Conservation (phyloP, 1,140 invertebrate genomes). For the Drosophila subpulchrella region DNA sequence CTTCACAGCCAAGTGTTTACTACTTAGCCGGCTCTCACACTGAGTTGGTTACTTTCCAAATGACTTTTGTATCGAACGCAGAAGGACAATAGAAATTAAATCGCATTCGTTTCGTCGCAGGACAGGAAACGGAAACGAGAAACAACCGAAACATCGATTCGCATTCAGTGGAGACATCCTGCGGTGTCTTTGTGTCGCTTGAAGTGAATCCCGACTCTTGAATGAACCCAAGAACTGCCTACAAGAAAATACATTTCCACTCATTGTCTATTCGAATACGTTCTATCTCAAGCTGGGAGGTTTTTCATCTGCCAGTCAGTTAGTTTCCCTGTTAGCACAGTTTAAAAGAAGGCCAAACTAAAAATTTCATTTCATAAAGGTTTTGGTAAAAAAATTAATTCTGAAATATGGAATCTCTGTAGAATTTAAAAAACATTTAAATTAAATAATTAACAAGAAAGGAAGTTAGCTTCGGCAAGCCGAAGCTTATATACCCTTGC, state of each 20-base stretch:
- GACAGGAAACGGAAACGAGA: slow-evolving; percentile 74
- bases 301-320: slow-evolving; percentile 45
- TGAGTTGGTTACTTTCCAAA: slow-evolving; percentile 38
- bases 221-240: slow-evolving; percentile 55
- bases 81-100: slow-evolving; percentile 68
- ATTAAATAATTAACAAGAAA: no score
- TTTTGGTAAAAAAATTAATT: no score
- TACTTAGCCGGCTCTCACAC: slow-evolving; percentile 51
- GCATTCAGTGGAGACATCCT: slow-evolving; percentile 41
- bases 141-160: slow-evolving; percentile 22
- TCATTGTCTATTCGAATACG: slow-evolving; percentile 51
- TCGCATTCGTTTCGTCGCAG: slow-evolving; percentile 69
- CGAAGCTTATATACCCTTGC: no score
- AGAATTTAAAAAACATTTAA: no score
- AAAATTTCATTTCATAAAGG: no score
- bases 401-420: no score
- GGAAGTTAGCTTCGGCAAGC: no score
- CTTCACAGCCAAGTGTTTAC: slow-evolving; percentile 66
- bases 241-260: slow-evolving; percentile 43
- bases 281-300: slow-evolving; percentile 60
- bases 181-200: slow-evolving; percentile 58
- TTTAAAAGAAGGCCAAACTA: not conserved
- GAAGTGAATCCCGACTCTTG: slow-evolving; percentile 54
- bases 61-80: slow-evolving; percentile 67
- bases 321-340: not conserved